Evolutionary conservation across 2,888 invertebrate species (phyloP), one percentile per base, ranked within the genome.

Genomic region (Polydrusus pterygomalis): DNA sequence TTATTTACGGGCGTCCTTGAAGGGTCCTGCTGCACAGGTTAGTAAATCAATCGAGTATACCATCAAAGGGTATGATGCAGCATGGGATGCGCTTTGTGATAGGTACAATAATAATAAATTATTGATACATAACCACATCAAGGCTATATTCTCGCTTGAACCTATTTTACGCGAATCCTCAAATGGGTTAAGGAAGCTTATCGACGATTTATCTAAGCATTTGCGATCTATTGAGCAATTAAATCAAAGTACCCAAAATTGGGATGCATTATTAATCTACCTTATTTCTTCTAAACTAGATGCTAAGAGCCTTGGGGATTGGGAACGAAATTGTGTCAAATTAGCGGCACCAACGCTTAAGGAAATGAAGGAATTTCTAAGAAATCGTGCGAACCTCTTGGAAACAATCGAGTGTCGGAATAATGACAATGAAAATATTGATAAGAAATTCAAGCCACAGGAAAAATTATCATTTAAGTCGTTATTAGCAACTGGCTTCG

Each of bases 171-270:
- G 68, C 38, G 49, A 82, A 81, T 8, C 79, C 71, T 9, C 79
- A 11, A n/a, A 8, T 40, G 49, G 30, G 17, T 62, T 62, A 20
- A 30, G 65, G 43, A 40, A 15, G 17, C 67, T 75, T 40, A 20
- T 75, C 13, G 68, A 71, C 17, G 54, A 70, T 47, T 9, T 83
- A 80, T 80, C 47, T 30, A 47, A 72, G 63, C 70, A 76, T 72
- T 54, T 76, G 45, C 30, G 69, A 18, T 54, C 69, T 9, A 49
- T 74, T 25, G 68, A 10, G 15, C 20, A 25, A 45, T 77, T 69
- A 40, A n/a, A 13, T 11, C 63, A 63, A 43, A 25, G 20, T 25
- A 56, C 30, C n/a, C 10, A 56, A 34, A 18, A 38, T 62, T 38
- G 38, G 62, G 62, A 62, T 17, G 17, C 62, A 6, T 62, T 56